phyloP scores from a whole-genome alignment of 2,113 vertebrate genomes.

The Tachycineta bicolor region DNA sequence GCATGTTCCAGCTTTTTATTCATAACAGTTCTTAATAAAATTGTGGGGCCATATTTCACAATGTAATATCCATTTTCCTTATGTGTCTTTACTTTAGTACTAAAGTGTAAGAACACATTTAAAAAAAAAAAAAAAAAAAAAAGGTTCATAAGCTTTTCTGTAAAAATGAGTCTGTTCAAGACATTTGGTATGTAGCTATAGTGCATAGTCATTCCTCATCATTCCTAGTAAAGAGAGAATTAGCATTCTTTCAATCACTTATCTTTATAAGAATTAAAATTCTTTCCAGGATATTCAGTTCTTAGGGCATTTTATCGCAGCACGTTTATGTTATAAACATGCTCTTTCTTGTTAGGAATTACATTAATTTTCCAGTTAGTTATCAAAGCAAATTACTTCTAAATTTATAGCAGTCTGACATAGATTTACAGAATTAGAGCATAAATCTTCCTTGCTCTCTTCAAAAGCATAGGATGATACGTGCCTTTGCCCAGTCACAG shows the following conservation, averaged over 20 bases:
- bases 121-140: background rate
- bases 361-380: slow-evolving; percentile 51
- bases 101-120: background rate
- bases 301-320: slow-evolving; percentile 64
- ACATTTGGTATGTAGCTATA: background rate
- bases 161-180: background rate
- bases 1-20: background rate
- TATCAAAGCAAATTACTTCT: slow-evolving; percentile 46
- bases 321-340: slow-evolving; percentile 63
- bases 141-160: background rate
- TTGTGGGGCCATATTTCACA: background rate
- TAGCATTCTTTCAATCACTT: slow-evolving; percentile 66
- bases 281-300: slow-evolving; percentile 72
- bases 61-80: background rate
- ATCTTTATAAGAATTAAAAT: slow-evolving; percentile 72
- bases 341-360: slow-evolving; percentile 66
- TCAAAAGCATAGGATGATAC: background rate
- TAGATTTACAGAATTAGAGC: slow-evolving; percentile 23
- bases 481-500: background rate
- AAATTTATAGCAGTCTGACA: slow-evolving; percentile 42
- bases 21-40: background rate
- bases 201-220: slow-evolving; percentile 25
- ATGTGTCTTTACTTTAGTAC: background rate
- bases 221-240: slow-evolving; percentile 58
- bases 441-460: slow-evolving; percentile 13